A percentile compares a stretch with the other conserved stretches of the same genome.
These are phyloP conservation scores for Drosophila punjabiensis DNA, from an alignment of 1,140 invertebrate genomes.

Conservation along the genomic window DNA sequence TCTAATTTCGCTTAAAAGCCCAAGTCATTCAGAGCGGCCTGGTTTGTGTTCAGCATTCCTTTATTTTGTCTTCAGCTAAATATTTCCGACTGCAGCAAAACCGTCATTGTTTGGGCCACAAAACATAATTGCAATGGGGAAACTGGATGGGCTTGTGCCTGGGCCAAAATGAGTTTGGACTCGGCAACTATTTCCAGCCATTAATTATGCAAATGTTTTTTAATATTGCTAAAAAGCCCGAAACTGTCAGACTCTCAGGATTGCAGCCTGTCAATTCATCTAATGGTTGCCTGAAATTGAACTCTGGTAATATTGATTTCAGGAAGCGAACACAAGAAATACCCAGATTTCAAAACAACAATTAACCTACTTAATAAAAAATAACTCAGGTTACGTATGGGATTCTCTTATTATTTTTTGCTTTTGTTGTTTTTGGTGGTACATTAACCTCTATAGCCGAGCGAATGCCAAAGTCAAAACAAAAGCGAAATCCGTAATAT, in stretches of 20 bases:
- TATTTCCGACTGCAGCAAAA: constrained; percentile 73
- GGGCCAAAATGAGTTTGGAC: constrained; percentile 29
- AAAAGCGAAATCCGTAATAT: constrained; percentile 74
- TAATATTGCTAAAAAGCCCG: constrained; percentile 56
- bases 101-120: constrained; percentile 64
- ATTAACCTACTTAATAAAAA: constrained; percentile 67
- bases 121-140: constrained; percentile 55
- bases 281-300: constrained; percentile 50
- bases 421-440: constrained; percentile 34
- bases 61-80: constrained; percentile 61
- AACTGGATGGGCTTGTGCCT: constrained; percentile 24
- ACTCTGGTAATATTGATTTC: neutral
- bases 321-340: constrained; percentile 6
- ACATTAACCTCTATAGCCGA: constrained; percentile 63
- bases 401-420: constrained; percentile 10
- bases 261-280: constrained; percentile 61
- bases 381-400: constrained; percentile 57
- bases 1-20: constrained; percentile 70
- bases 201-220: constrained; percentile 77
- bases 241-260: constrained; percentile 26
- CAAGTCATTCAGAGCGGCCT: constrained; percentile 42
- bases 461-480: constrained; percentile 71
- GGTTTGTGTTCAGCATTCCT: constrained; percentile 36
- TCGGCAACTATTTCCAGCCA: constrained; percentile 64
- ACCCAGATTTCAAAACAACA: constrained; percentile 47